Base-by-base conservation (phyloP, 1,140 invertebrate species). In the Drosophila virilis region DNA sequence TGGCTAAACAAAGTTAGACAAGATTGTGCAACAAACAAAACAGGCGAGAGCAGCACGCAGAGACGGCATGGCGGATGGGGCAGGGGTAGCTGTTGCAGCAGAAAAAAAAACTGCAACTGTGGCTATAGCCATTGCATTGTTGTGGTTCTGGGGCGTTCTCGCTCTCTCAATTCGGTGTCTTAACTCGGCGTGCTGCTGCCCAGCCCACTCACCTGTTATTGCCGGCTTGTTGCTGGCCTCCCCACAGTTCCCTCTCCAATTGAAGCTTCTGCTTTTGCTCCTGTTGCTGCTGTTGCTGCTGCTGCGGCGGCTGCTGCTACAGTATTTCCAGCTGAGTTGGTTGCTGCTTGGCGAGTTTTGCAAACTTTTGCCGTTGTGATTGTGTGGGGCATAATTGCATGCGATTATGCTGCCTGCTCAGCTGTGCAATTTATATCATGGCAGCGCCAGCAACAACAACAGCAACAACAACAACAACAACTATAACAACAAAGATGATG, bases 381-480 rank as follows among this genome's bases (percentile, higher is more conserved):
- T 80, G 79, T 90, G 74, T 79, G 90, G 82, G 77, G 71, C 80
- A 88, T 91, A 91, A 91, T 91, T 91, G 80, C 90, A 90, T 91
- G 90, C 90, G 90, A 91, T 91, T 91, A 91, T 91, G 90, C 85
- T 91, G 86, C 77, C 90, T 80, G 83, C 90, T 85, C 82, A 82
- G 82, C 82, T 85, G 83, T 85, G 83, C 78, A 82, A 75, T 75
- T 86, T 86, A 75, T 62, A 81, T 78, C 66, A 77, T 69, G 80
- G 61, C 28, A 54, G 57, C 35, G 72, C 28, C 42, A 70, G 13
- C 17, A 22, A 15, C 37, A 54, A 12, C 59, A 65, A 35, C 58
- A 65, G 32, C 58, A 54, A 17, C 58, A 17, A 17, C 17, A 17
- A 17, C 17, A 17, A 22, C 1, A 61, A 46, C 58, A 62, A 50